These are phyloP conservation scores for Sturnira hondurensis DNA, from an alignment of 2,113 vertebrate genomes.

Conservation along the genomic window DNA sequence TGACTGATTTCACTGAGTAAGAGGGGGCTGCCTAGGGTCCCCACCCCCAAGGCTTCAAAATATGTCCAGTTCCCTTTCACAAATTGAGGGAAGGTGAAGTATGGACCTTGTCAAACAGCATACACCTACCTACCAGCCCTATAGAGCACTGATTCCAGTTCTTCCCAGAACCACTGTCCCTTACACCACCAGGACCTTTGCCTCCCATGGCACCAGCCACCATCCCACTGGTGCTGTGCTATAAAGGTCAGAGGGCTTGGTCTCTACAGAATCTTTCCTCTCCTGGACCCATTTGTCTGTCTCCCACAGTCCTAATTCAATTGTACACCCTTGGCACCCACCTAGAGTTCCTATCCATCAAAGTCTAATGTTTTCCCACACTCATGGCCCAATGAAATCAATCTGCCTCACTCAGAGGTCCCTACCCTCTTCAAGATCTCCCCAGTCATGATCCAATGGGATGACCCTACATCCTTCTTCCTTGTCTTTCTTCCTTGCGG, in stretches of 20 bases:
- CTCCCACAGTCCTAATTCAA: background rate
- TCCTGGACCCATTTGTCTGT: background rate
- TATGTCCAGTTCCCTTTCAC: background rate
- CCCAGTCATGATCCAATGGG: background rate
- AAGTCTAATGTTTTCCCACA: background rate
- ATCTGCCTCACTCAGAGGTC: slow-evolving; percentile 2
- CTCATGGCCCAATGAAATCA: background rate
- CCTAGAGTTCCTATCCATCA: background rate
- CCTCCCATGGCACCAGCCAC: background rate
- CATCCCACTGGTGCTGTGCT: background rate
- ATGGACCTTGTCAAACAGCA: background rate
- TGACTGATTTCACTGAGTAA: background rate
- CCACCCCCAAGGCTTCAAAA: background rate
- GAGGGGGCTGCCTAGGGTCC: background rate
- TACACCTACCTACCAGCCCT: background rate
- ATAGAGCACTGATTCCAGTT: background rate
- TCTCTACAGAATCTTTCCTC: background rate
- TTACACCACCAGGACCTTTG: background rate
- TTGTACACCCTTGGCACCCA: background rate
- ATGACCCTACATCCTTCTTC: background rate
- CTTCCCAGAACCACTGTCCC: background rate
- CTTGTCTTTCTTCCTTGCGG: too few relatives aligned
- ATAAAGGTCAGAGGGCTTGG: background rate
- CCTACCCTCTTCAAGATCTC: background rate
- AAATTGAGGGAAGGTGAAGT: slow-evolving; percentile 12